phyloP scores from a whole-genome alignment of 2,113 vertebrate genomes.

The Gambusia holbrooki region DNA sequence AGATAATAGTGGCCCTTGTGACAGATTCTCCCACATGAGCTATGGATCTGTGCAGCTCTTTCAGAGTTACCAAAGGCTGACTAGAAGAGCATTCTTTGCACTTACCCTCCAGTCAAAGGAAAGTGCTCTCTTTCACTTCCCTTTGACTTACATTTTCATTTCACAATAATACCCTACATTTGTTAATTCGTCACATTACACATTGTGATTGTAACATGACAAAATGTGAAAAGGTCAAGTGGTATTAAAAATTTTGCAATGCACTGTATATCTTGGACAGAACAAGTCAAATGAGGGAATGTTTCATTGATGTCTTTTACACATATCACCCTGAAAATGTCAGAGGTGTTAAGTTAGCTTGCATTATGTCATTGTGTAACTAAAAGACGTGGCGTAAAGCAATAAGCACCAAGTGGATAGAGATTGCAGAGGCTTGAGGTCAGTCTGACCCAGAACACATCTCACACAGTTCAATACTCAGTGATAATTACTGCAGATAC shows the following conservation, averaged over 20 bases:
- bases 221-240: background rate
- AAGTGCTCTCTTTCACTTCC: no score
- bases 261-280: background rate
- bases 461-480: slow-evolving; percentile 8
- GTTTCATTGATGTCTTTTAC: no score
- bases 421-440: slow-evolving; percentile 1
- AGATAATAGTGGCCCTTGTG: no score
- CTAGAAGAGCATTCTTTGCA: no score
- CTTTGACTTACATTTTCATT: no score
- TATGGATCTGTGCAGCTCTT: no score
- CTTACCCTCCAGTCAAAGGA: no score
- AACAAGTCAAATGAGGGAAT: no score
- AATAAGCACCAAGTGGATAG: background rate
- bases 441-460: background rate
- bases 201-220: background rate
- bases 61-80: no score
- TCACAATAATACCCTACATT: background rate
- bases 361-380: no score
- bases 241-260: background rate
- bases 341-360: background rate
- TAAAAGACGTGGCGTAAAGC: background rate
- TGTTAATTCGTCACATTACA: background rate
- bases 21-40: no score
- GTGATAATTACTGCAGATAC: background rate
- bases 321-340: background rate